Conservation (phyloP, 2,113 vertebrate species). For the Notiomystis cincta region DNA sequence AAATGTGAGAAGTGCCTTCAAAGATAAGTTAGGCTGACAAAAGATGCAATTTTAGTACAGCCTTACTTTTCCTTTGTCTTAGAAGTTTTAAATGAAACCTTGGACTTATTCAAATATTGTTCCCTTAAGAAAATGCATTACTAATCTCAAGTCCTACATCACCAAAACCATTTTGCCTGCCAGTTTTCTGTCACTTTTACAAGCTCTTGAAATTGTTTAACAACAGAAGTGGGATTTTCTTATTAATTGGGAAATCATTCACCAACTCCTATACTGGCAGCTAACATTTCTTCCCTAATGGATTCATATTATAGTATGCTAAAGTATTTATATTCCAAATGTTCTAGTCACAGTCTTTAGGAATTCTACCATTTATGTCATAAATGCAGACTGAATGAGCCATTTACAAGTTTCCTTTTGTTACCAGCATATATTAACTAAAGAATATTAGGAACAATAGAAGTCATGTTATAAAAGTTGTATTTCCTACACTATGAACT, state of each 20-base stretch:
- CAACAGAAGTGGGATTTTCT: constrained; percentile 1
- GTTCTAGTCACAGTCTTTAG: neutral
- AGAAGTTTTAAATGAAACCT: neutral
- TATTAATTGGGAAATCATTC: constrained; percentile 3
- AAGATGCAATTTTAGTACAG: neutral
- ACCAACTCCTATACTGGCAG: neutral
- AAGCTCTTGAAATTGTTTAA: constrained; percentile 1
- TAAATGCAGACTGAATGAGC: neutral
- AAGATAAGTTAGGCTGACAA: constrained; percentile 20
- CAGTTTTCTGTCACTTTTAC: neutral
- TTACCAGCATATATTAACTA: neutral
- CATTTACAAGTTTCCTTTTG: neutral
- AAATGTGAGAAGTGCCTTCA: constrained; percentile 4
- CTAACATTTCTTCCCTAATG: neutral
- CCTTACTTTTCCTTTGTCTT: neutral
- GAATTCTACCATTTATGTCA: neutral
- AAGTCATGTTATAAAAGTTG: neutral
- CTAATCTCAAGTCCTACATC: neutral
- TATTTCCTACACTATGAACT: constrained; percentile 8
- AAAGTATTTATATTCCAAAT: neutral
- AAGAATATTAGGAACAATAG: neutral
- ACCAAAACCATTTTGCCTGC: neutral
- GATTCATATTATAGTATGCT: neutral
- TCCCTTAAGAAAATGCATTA: neutral
- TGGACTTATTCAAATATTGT: neutral